Conservation (phyloP, 2,113 vertebrate species). For the Pionites leucogaster region DNA sequence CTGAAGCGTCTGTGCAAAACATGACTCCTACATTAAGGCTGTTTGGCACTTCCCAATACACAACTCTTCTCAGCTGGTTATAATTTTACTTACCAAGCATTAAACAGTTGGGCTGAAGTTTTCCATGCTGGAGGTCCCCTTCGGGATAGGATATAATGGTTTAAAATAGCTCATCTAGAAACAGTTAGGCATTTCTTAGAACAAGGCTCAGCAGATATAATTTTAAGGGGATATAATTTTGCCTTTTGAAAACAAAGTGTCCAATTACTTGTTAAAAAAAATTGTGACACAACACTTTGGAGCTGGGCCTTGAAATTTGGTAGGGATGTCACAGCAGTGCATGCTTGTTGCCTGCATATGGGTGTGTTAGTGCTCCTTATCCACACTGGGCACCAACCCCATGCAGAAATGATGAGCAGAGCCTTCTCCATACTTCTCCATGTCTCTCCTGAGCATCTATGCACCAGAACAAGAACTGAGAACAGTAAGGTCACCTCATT, state of each 20-base stretch:
- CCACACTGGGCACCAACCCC: background rate
- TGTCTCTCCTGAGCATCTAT: background rate
- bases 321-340: background rate
- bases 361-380: fast-evolving
- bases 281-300: background rate
- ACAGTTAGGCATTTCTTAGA: background rate
- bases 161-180: background rate
- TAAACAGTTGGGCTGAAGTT: background rate
- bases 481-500: background rate
- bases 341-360: background rate
- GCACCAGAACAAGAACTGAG: background rate
- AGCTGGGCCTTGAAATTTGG: background rate
- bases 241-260: background rate
- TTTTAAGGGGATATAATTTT: background rate
- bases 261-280: background rate
- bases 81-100: conserved; percentile 3
- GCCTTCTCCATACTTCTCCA: background rate
- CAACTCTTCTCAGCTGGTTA: background rate
- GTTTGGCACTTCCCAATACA: background rate
- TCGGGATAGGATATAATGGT: background rate
- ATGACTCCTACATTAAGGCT: background rate
- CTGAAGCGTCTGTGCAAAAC: background rate
- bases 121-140: background rate
- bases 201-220: background rate
- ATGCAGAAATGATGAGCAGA: background rate